Evolutionary conservation across 2,797 vertebrate species (phyloP).

Genomic region (Crocidura indochinensis): DNA sequence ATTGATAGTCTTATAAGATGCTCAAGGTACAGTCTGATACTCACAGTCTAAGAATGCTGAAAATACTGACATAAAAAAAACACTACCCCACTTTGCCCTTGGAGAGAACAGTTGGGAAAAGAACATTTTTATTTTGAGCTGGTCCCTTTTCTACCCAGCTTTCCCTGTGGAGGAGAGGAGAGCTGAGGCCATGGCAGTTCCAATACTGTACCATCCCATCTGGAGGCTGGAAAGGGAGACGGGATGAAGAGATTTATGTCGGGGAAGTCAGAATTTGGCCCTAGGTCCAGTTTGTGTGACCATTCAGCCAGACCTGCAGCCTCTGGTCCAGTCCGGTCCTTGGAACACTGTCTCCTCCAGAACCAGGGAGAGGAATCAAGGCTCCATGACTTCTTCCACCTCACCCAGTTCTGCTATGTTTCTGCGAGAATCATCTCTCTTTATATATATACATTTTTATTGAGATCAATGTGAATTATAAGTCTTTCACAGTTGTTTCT

Average conservation of each 20-base stretch:
- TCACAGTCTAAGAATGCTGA: not conserved
- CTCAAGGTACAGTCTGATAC: not conserved
- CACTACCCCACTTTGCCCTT: not conserved
- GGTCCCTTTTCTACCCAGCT: not conserved
- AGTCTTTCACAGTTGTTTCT: too few relatives aligned
- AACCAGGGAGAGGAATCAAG: too few relatives aligned
- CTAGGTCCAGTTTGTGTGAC: not conserved
- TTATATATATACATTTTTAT: too few relatives aligned
- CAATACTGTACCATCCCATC: too few relatives aligned
- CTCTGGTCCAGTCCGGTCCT: not conserved
- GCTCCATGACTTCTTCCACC: too few relatives aligned
- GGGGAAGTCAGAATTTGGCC: not conserved
- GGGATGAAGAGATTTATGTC: not conserved
- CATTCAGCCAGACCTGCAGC: not conserved
- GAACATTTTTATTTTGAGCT: not conserved
- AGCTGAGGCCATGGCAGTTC: too few relatives aligned
- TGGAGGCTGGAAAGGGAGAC: not conserved
- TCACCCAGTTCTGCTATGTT: too few relatives aligned
- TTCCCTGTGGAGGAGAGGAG: not conserved
- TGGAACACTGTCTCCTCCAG: too few relatives aligned
- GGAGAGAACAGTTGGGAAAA: not conserved
- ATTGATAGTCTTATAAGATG: not conserved
- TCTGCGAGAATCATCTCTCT: too few relatives aligned
- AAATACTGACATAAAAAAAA: not conserved
- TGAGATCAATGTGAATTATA: too few relatives aligned